Evolutionary conservation across 2,797 vertebrate species (phyloP), one percentile per base, ranked within the genome.

Genomic region (Hirundo rustica): DNA sequence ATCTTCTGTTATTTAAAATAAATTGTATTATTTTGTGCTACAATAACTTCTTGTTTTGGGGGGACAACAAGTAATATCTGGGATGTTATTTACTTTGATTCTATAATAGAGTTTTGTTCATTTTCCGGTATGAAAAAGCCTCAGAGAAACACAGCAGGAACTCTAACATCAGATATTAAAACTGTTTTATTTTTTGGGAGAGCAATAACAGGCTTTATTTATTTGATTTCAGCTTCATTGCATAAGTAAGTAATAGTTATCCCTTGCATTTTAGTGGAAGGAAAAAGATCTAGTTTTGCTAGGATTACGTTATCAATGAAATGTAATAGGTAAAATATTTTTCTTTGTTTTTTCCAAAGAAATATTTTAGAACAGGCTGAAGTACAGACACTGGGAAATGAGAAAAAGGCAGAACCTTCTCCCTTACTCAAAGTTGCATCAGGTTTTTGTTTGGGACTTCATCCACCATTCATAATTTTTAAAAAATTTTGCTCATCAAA

Each of bases 41-140:
- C 55, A 75, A 45, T 88, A 55, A n/a, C 70, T 95, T 94, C 36
- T 77, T 90, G 42, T 81, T 94, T 95, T 26, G 42, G 19, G 82
- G 57, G 40, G 65, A 83, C 73, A 95, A 75, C 40, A 92, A 91
- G 76, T 82, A 95, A 71, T 57, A 88, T 40, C 50, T 79, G 30
- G 38, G 60, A 71, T 85, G 93, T 92, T 96, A 95, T 95, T 97
- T 95, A 92, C 61, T 95, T 93, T 95, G 85, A 89, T 81, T 96
- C 72, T 50, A 53, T 96, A 95, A 95, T 66, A 60, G 68, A 87
- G 32, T 91, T 96, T 88, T 66, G 42, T 57, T 96, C 76, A 92
- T 78, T 92, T 89, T 95, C 60, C 89, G 27, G 27, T 80, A 91
- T 88, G 53, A 95, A 96, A 95, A 97, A 88, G 65, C 79, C 86